Evolutionary conservation across 2,797 vertebrate species (phyloP).

Genomic region (Valencia hispanica): DNA sequence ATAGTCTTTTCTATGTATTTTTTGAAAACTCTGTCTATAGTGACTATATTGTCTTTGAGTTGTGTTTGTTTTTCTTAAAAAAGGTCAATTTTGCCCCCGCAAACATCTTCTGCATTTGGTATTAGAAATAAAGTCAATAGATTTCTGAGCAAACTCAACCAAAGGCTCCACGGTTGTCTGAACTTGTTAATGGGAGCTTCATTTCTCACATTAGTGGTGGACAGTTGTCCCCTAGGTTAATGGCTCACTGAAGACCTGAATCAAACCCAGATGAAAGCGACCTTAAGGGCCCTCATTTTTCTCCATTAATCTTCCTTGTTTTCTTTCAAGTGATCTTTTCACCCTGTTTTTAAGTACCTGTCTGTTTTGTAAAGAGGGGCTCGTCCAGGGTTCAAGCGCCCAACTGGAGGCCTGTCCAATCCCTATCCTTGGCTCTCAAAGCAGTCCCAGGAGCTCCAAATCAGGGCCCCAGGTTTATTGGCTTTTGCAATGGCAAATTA

Average conservation of each 20-base stretch:
- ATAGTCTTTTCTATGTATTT: too few species aligned
- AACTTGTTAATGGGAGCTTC: conserved; percentile 70
- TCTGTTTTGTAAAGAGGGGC: conserved; percentile 76
- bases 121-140: conserved; percentile 48
- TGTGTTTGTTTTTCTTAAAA: neutral
- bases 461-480: conserved; percentile 82
- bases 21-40: too few species aligned
- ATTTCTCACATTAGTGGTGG: conserved; percentile 81
- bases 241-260: conserved; percentile 82
- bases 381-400: conserved; percentile 79
- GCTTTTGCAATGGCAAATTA: conserved; percentile 88
- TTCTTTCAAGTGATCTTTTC: conserved; percentile 84
- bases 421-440: conserved; percentile 64
- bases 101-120: conserved; percentile 32
- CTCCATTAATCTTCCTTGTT: conserved; percentile 86
- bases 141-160: conserved; percentile 17
- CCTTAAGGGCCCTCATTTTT: conserved; percentile 78
- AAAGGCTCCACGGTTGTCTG: conserved; percentile 49
- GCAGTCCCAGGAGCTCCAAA: conserved; percentile 72
- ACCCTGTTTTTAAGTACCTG: conserved; percentile 85
- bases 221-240: conserved; percentile 85
- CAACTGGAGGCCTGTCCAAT: conserved; percentile 71
- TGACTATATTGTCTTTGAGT: neutral
- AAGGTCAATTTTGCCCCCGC: neutral
- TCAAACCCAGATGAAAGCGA: conserved; percentile 85